Evolutionary conservation across 2,797 vertebrate genomes (phyloP).

Genomic region (Sebastes oblongus): DNA sequence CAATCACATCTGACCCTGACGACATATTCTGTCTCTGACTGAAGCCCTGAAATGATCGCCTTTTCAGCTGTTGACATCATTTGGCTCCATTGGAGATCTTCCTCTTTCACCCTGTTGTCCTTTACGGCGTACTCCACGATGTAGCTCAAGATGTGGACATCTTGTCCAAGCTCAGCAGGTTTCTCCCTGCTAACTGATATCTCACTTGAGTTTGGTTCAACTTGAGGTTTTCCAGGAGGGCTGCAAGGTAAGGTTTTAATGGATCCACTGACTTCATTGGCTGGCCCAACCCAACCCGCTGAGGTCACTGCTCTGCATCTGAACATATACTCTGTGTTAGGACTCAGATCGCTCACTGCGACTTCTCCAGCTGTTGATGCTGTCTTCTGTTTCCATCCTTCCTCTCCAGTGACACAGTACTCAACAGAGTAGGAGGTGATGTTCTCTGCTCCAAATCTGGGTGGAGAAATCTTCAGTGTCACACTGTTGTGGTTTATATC

Average conservation of each 20-base stretch:
- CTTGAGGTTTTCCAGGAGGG: constrained; percentile 36
- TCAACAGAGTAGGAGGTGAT: constrained; percentile 57
- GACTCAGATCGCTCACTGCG: constrained; percentile 36
- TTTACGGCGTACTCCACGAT: constrained; percentile 25
- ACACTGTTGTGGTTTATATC: constrained; percentile 45
- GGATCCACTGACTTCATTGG: neutral
- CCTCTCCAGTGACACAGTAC: constrained; percentile 35
- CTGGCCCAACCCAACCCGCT: constrained; percentile 36
- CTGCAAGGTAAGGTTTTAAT: constrained; percentile 42
- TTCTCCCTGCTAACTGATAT: constrained; percentile 44
- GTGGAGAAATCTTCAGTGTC: constrained; percentile 34
- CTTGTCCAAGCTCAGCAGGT: constrained; percentile 37
- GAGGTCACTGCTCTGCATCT: constrained; percentile 56
- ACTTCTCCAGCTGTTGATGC: constrained; percentile 12
- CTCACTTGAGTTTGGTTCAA: constrained; percentile 3
- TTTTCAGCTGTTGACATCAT: neutral
- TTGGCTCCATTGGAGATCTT: constrained; percentile 38
- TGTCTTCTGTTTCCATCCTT: constrained; percentile 29
- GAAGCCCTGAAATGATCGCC: constrained; percentile 28
- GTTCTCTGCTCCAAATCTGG: constrained; percentile 41
- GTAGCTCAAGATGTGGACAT: constrained; percentile 25
- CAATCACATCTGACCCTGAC: constrained; percentile 58
- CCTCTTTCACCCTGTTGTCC: neutral
- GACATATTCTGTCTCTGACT: constrained; percentile 22
- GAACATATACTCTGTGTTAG: constrained; percentile 60